Conservation (phyloP, 2,113 vertebrate species). For the Chiloscyllium plagiosum region DNA sequence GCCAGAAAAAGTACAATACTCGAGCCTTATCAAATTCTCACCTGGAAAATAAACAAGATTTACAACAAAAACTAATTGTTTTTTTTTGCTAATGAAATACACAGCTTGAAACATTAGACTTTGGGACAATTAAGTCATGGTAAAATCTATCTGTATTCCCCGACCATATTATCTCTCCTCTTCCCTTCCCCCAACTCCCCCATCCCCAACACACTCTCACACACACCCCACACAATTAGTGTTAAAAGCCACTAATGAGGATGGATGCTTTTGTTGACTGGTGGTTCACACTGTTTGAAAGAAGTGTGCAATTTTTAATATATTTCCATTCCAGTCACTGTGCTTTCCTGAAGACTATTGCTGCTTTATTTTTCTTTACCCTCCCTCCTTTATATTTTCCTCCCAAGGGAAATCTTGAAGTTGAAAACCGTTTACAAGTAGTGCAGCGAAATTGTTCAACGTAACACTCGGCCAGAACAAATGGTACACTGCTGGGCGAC, state of each 20-base stretch:
- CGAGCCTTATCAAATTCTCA: background rate
- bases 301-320: background rate
- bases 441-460: slow-evolving; percentile 21
- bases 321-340: background rate
- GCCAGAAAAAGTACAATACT: background rate
- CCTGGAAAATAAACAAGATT: slow-evolving; percentile 7
- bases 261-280: background rate
- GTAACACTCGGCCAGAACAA: slow-evolving; percentile 1
- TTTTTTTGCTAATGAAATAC: background rate
- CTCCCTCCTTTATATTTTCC: slow-evolving; percentile 3
- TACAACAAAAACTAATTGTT: background rate
- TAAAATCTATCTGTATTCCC: background rate
- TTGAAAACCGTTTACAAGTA: background rate
- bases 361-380: background rate
- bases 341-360: background rate
- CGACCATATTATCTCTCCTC: background rate
- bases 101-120: background rate
- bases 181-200: background rate
- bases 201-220: background rate
- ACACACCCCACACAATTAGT: background rate
- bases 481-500: background rate
- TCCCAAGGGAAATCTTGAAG: slow-evolving; percentile 26
- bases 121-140: background rate
- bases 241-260: background rate
- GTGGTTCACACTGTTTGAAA: background rate